These are phyloP conservation scores for Papilio dardanus DNA, from an alignment of 1,140 invertebrate genomes.

Conservation along the genomic window DNA sequence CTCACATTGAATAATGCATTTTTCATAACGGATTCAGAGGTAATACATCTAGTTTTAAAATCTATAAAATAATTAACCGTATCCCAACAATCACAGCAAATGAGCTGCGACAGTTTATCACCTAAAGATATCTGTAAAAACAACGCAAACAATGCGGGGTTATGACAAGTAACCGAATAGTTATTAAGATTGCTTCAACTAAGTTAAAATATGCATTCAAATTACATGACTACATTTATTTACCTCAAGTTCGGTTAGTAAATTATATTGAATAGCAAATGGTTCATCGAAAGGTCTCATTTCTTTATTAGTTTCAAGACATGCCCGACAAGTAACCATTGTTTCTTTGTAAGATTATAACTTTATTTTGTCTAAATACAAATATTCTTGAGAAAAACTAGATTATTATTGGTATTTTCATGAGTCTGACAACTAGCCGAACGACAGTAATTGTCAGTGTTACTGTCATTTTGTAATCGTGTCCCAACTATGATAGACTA, in stretches of 20 bases:
- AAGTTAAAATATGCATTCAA: constrained; percentile 25
- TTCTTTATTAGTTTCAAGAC: constrained; percentile 49
- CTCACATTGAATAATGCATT: not conserved
- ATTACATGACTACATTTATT: constrained; percentile 35
- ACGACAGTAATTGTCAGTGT: no score
- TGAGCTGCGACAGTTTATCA: constrained; percentile 54
- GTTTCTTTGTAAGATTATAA: not conserved
- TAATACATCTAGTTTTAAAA: constrained; percentile 3
- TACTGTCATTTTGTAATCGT: no score
- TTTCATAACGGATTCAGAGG: not conserved
- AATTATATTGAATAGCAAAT: constrained; percentile 57
- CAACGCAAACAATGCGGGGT: not conserved
- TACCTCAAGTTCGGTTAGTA: constrained; percentile 64
- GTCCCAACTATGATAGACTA: no score
- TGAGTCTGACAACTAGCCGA: no score
- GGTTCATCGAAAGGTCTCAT: constrained; percentile 55
- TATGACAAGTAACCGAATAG: not conserved
- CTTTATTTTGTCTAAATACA: not conserved
- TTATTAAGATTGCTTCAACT: not conserved
- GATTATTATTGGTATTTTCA: not conserved
- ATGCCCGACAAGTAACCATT: constrained; percentile 62
- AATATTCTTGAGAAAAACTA: not conserved
- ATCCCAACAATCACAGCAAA: constrained; percentile 55
- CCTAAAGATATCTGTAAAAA: constrained; percentile 52
- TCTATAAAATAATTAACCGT: constrained; percentile 42